Evolutionary conservation across 2,113 vertebrate genomes (phyloP).

Genomic region (Chiloscyllium plagiosum): DNA sequence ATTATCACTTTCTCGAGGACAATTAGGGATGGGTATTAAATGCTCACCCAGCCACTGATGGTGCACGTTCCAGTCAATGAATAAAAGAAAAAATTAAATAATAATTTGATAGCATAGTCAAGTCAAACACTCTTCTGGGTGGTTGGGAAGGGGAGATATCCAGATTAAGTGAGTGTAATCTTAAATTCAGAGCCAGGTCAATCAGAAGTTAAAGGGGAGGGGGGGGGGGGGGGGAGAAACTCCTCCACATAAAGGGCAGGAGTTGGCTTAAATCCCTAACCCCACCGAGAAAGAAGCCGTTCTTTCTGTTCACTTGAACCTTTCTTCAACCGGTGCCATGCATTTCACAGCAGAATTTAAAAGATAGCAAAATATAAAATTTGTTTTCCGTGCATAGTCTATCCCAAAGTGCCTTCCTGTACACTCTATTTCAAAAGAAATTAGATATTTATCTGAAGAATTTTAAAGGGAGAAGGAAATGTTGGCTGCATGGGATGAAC

Average conservation of each 20-base stretch:
- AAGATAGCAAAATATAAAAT: not conserved
- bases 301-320: not conserved
- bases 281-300: not conserved
- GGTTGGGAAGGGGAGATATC: not conserved
- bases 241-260: not conserved
- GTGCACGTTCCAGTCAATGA: no score
- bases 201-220: not conserved
- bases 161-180: not conserved
- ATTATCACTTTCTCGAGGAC: no score
- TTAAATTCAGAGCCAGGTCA: not conserved
- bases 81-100: not conserved
- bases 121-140: not conserved
- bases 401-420: not conserved
- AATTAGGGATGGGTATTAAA: no score
- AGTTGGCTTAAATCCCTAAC: no score
- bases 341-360: not conserved
- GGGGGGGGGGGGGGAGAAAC: not conserved
- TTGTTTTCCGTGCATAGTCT: not conserved
- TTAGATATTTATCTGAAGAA: not conserved
- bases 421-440: not conserved
- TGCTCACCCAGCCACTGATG: no score
- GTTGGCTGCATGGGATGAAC: not conserved
- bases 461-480: no score
- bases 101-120: not conserved
- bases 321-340: not conserved